These are phyloP conservation scores for Pseudomyrmex sp. DNA, from an alignment of 1,140 invertebrate species.

Conservation along the genomic window DNA sequence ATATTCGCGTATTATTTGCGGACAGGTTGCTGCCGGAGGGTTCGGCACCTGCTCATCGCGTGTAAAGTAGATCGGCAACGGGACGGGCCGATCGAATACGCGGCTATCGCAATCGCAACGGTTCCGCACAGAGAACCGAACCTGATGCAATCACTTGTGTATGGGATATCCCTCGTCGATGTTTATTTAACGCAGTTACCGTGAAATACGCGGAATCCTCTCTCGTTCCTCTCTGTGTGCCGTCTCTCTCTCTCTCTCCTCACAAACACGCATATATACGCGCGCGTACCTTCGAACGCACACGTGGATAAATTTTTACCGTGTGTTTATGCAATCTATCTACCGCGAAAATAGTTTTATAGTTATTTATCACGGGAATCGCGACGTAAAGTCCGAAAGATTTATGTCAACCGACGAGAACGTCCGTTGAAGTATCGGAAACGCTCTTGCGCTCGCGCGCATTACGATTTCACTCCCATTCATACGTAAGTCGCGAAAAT, in stretches of 20 bases:
- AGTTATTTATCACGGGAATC: conserved; percentile 39
- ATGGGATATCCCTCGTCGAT: conserved; percentile 23
- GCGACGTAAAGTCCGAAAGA: background rate
- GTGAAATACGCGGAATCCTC: conserved; percentile 63
- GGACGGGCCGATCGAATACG: conserved; percentile 49
- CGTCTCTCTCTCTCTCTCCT: background rate
- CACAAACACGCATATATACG: background rate
- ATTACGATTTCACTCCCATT: conserved; percentile 44
- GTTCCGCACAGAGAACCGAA: conserved; percentile 28
- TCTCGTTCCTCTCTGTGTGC: background rate
- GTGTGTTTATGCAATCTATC: background rate
- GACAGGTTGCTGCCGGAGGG: conserved; percentile 10
- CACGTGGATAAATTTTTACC: background rate
- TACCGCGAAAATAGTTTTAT: conserved; percentile 30
- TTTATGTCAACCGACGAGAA: background rate
- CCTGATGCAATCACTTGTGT: conserved; percentile 62
- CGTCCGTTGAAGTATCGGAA: background rate
- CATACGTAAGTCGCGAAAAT: conserved; percentile 39
- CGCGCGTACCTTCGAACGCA: background rate
- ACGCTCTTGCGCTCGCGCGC: background rate
- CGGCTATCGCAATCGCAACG: conserved; percentile 53
- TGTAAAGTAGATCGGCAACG: conserved; percentile 15
- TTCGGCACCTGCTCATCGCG: conserved; percentile 58
- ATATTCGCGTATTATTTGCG: conserved; percentile 53
- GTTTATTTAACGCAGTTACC: conserved; percentile 65